These are phyloP conservation scores for Astropecten irregularis DNA, from an alignment of 53 echinoderm and acorn worm species.

Conservation along the genomic window DNA sequence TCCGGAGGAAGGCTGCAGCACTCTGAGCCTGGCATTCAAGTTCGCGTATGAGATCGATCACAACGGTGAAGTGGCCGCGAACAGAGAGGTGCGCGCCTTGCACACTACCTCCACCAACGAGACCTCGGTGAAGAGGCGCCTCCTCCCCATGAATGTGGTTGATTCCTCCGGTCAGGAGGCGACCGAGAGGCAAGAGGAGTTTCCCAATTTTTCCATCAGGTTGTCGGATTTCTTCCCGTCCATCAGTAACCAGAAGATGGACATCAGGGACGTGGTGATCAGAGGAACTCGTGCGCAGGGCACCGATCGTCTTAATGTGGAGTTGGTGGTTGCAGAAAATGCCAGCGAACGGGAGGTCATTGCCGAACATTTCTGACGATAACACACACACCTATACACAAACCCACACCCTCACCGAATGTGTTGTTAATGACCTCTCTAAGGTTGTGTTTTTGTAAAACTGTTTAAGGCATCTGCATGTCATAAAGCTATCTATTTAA, in stretches of 20 bases:
- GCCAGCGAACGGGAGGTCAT: too few relatives aligned
- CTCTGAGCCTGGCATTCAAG: constrained; percentile 39
- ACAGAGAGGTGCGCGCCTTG: constrained; percentile 44
- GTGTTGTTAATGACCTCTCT: too few relatives aligned
- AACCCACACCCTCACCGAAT: too few relatives aligned
- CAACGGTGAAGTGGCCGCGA: constrained; percentile 45
- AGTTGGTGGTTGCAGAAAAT: constrained; percentile 21
- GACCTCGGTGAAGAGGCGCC: constrained; percentile 33
- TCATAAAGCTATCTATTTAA: too few relatives aligned
- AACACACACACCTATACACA: too few relatives aligned
- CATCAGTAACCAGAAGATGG: constrained; percentile 27
- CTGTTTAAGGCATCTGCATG: too few relatives aligned
- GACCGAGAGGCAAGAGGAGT: constrained; percentile 28
- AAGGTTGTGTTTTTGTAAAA: too few relatives aligned
- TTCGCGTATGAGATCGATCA: constrained; percentile 52
- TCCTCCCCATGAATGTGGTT: constrained; percentile 37
- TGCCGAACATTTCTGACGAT: too few relatives aligned
- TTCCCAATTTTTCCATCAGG: constrained; percentile 20
- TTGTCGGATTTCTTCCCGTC: constrained; percentile 43
- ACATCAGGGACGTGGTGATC: constrained; percentile 46
- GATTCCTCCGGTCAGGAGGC: constrained; percentile 36
- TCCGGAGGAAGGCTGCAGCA: neutral
- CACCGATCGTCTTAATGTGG: constrained; percentile 38
- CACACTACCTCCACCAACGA: constrained; percentile 14
- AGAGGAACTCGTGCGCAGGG: constrained; percentile 33